Conservation (phyloP, 2,113 vertebrate genomes). For the Naja naja region DNA sequence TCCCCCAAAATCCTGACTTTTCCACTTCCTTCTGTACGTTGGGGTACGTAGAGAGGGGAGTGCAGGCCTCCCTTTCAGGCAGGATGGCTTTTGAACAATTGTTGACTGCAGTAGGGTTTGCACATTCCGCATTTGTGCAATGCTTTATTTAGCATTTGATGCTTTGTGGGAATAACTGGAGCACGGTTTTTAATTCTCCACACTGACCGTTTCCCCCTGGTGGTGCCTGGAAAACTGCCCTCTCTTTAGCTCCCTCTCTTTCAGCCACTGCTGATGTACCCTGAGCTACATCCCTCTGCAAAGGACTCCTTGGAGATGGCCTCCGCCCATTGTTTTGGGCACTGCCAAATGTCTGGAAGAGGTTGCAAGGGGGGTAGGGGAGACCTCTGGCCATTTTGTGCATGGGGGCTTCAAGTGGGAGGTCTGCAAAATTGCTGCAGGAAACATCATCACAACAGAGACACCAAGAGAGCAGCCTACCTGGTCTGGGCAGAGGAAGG, state of each 20-base stretch:
- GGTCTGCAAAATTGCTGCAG: neutral
- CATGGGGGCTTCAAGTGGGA: neutral
- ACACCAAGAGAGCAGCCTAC: no score
- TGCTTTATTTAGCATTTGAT: neutral
- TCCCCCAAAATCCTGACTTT: neutral
- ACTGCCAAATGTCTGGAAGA: no score
- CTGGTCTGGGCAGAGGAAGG: neutral
- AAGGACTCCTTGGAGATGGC: no score
- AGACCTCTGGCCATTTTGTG: no score
- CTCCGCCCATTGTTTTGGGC: no score
- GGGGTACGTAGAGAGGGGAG: neutral
- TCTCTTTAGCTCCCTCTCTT: neutral
- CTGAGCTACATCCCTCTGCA: no score
- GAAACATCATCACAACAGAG: neutral
- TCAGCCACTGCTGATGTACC: no score
- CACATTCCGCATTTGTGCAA: neutral
- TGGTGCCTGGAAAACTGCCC: neutral
- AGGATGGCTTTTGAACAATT: no score
- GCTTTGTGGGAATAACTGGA: neutral
- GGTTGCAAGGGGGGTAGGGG: no score
- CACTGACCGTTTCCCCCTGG: neutral
- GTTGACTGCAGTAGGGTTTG: neutral
- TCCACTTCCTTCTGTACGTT: neutral
- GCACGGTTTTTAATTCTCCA: neutral
- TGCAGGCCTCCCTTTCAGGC: neutral